These are phyloP conservation scores for Dinoponera quadriceps DNA, from an alignment of 1,140 invertebrate genomes.

Conservation along the genomic window DNA sequence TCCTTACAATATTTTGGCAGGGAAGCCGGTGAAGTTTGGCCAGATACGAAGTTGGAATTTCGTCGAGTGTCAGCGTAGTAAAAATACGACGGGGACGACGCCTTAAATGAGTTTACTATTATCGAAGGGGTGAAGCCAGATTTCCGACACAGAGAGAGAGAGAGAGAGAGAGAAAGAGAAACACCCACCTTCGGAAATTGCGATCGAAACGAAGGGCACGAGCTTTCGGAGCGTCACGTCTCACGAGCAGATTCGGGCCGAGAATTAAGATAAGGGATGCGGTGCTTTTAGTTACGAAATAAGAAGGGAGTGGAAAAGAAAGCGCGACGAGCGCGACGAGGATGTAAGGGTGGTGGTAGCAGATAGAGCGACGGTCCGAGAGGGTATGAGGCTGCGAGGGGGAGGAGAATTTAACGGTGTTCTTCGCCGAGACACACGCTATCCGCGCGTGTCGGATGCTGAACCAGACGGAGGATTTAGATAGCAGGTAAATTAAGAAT, in stretches of 20 bases:
- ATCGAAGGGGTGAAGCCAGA: background rate
- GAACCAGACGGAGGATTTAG: constrained; percentile 61
- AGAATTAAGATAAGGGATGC: constrained; percentile 64
- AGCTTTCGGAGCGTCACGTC: constrained; percentile 42
- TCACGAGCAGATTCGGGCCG: constrained; percentile 5
- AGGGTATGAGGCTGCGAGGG: constrained; percentile 9
- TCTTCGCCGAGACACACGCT: background rate
- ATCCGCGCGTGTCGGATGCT: constrained; percentile 19
- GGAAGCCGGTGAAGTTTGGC: background rate
- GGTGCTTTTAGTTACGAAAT: constrained; percentile 29
- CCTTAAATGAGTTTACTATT: constrained; percentile 34
- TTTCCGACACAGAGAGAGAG: background rate
- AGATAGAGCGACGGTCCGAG: constrained; percentile 3
- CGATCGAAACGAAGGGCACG: constrained; percentile 23
- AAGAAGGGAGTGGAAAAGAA: constrained; percentile 18
- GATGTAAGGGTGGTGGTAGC: background rate
- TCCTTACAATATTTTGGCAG: background rate
- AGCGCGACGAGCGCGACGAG: background rate
- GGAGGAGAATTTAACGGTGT: constrained; percentile 19
- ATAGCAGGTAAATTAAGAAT: constrained; percentile 55
- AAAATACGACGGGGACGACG: constrained; percentile 26
- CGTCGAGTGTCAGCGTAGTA: constrained; percentile 1
- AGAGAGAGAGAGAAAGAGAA: background rate
- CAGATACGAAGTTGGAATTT: constrained; percentile 46
- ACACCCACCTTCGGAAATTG: constrained; percentile 33